Percentiles rank a stretch among this genome's conserved stretches.
Evolutionary conservation across 2,888 invertebrate genomes (phyloP).

Genomic region (Drosophila conformis): DNA sequence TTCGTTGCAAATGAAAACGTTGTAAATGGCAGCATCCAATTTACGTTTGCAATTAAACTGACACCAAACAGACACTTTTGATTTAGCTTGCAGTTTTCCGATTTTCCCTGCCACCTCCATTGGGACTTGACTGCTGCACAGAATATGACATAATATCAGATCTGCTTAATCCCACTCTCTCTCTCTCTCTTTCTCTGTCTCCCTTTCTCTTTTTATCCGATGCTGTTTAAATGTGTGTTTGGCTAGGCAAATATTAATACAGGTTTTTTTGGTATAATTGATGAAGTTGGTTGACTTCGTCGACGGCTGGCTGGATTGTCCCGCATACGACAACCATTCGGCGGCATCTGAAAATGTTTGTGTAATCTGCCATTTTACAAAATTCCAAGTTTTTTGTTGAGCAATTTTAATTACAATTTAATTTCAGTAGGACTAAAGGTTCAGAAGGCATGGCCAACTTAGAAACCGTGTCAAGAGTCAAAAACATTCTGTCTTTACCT

Average conservation of each 20-base stretch:
- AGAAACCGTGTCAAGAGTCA: conserved; percentile 17
- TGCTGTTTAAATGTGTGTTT: conserved; percentile 35
- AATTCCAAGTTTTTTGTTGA: not conserved
- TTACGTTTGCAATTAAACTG: conserved; percentile 83
- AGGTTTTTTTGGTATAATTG: conserved; percentile 1
- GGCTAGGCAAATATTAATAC: not conserved
- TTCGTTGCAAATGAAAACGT: conserved; percentile 75
- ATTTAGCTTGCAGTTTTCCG: conserved; percentile 65
- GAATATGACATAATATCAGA: conserved; percentile 51
- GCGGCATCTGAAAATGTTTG: conserved; percentile 59
- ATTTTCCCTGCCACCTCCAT: conserved; percentile 7
- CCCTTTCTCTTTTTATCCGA: not conserved
- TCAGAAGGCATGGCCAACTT: conserved; percentile 13
- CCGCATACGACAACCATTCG: conserved; percentile 46
- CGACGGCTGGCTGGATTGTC: not conserved
- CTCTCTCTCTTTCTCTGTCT: not conserved
- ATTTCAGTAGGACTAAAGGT: not conserved
- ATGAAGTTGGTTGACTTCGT: conserved; percentile 2
- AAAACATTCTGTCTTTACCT: conserved; percentile 6
- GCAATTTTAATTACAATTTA: conserved; percentile 9
- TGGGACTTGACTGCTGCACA: conserved; percentile 25
- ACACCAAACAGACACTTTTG: conserved; percentile 82
- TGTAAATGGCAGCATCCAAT: conserved; percentile 81
- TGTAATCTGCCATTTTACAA: conserved; percentile 53
- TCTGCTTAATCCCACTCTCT: conserved; percentile 24